Evolutionary conservation across 2,888 invertebrate genomes (phyloP), one percentile per base, ranked within the genome.

Genomic region (Drosophila acutilabella): DNA sequence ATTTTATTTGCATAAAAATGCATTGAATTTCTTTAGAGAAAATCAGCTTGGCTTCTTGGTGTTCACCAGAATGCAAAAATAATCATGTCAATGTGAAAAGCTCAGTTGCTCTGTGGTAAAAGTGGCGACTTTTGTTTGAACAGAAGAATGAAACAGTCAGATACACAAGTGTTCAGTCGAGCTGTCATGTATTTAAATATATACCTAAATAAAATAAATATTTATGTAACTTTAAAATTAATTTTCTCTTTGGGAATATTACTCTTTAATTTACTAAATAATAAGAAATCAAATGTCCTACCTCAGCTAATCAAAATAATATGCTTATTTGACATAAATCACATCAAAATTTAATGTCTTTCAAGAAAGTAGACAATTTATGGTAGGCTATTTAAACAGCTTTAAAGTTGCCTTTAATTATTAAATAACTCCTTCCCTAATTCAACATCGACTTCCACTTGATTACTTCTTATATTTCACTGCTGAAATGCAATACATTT

Each of bases 1-100:
- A 74, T 62, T 70, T 64, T 62, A 74, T 74, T 74, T 74, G 70
- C 65, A 62, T 73, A 40, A 36, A 53, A 78, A 64, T 74, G 52
- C 74, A 76, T 74, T 44, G 69, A 59, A 68, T 48, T 62, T 52
- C 45, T 57, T 20, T 45, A 16, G 4, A 20, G 45, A 51, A 38
- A 65, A 47, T 51, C n/a, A 52, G 13, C 42, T 60, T 44, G 38
- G 52, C 18, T 67, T 54, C 33, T 16, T 41, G 20, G 20, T 14
- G 1, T 30, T 42, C 2, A 4, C 11, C 51, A 16, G 42, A 54
- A 14, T 50, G 48, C 30, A 13, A 30, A 64, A 75, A 61, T 44
- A 62, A 67, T 67, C 61, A 42, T 13, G 36, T 20, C 23, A n/a
- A 57, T 61, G 36, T 44, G 45, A 26, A 59, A 64, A 41, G 26